Percentiles rank a stretch among this genome's conserved stretches.
These are phyloP conservation scores for Cyclophora punctaria DNA, from an alignment of 2,888 invertebrate species.

Conservation along the genomic window DNA sequence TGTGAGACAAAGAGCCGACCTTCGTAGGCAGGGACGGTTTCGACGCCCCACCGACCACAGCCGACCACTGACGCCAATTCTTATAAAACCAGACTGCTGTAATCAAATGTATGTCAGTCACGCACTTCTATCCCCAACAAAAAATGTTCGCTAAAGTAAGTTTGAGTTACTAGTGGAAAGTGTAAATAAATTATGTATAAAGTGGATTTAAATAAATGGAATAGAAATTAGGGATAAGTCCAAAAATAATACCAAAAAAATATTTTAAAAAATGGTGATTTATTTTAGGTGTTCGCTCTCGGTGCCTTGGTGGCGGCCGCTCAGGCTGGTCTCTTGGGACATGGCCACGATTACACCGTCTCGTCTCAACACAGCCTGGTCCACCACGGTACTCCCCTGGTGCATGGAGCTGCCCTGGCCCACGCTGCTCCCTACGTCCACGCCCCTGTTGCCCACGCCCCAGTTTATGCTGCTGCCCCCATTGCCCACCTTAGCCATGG, in stretches of 20 bases:
- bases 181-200: conserved; percentile 24
- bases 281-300: conserved; percentile 49
- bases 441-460: conserved; percentile 26
- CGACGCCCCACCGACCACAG: conserved; percentile 70
- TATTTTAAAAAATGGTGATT: background rate
- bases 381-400: conserved; percentile 26
- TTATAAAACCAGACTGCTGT: conserved; percentile 66
- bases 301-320: conserved; percentile 56
- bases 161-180: conserved; percentile 21
- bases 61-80: conserved; percentile 48
- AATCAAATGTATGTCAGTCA: conserved; percentile 65
- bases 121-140: conserved; percentile 51
- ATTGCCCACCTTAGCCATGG: conserved; percentile 32
- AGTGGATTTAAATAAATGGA: background rate
- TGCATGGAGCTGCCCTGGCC: conserved; percentile 29
- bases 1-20: conserved; percentile 65
- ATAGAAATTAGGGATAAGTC: too few species aligned
- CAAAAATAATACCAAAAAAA: too few species aligned
- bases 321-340: conserved; percentile 64
- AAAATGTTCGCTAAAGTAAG: conserved; percentile 71
- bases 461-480: conserved; percentile 22
- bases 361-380: conserved; percentile 31
- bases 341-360: conserved; percentile 30
- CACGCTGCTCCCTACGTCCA: conserved; percentile 27
- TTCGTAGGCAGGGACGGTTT: conserved; percentile 53